Conservation (phyloP, 2,113 vertebrate genomes). For the Gymnocephalus cernua region DNA sequence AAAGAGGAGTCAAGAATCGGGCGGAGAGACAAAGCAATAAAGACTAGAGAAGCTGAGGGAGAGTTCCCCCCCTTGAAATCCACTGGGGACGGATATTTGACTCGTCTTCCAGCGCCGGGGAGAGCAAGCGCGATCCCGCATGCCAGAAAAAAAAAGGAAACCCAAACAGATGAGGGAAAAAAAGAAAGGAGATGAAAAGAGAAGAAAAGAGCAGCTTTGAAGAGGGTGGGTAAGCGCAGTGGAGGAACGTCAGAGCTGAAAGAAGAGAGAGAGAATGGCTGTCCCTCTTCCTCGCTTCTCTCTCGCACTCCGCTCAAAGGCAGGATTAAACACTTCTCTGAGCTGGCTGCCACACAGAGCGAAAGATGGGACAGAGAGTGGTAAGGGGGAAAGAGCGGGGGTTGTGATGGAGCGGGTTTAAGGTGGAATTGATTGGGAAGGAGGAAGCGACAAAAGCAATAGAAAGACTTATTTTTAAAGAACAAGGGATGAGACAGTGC, state of each 20-base stretch:
- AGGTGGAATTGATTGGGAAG: conserved; percentile 73
- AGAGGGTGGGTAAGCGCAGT: conserved; percentile 74
- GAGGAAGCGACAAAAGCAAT: conserved; percentile 43
- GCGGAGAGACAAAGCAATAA: conserved; percentile 66
- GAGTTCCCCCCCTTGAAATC: conserved; percentile 48
- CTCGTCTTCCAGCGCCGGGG: conserved; percentile 67
- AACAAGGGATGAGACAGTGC: conserved; percentile 37
- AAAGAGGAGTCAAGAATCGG: conserved; percentile 64
- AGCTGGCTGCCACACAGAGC: conserved; percentile 80
- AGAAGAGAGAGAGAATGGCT: conserved; percentile 73
- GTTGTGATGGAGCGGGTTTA: conserved; percentile 55
- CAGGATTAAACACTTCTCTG: conserved; percentile 81
- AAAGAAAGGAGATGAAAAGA: conserved; percentile 74
- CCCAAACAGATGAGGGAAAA: conserved; percentile 79
- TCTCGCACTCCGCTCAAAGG: conserved; percentile 76
- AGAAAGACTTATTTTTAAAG: conserved; percentile 18
- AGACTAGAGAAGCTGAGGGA: conserved; percentile 49
- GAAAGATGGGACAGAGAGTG: conserved; percentile 68
- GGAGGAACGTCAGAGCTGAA: conserved; percentile 67
- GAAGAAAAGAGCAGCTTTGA: conserved; percentile 82
- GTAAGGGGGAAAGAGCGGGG: conserved; percentile 6
- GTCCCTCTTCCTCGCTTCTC: conserved; percentile 73
- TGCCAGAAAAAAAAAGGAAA: conserved; percentile 71
- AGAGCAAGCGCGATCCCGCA: conserved; percentile 67
- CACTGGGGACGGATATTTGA: conserved; percentile 72